Conservation (phyloP, 2,113 vertebrate genomes). For the Larimichthys crocea region DNA sequence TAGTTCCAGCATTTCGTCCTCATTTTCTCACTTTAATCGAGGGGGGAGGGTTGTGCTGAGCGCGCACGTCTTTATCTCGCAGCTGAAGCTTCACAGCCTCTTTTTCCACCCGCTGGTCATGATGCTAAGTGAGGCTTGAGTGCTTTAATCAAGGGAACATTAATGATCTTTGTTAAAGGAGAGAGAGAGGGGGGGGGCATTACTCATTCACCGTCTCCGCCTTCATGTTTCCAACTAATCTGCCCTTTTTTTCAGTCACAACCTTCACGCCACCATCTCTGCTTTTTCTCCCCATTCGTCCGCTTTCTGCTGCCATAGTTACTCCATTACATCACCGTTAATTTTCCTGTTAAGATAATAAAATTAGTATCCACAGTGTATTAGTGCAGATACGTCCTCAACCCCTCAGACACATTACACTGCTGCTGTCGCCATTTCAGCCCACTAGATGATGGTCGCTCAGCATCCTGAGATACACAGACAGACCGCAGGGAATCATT, state of each 20-base stretch:
- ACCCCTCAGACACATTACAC: slow-evolving; percentile 7
- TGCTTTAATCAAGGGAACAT: slow-evolving; percentile 27
- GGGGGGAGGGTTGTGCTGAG: slow-evolving; percentile 43
- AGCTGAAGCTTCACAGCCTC: background rate
- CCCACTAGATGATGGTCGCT: slow-evolving; percentile 27
- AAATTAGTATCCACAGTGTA: slow-evolving; percentile 25
- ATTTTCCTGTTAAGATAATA: slow-evolving; percentile 31
- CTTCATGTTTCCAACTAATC: slow-evolving; percentile 15
- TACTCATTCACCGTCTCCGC: slow-evolving; percentile 6
- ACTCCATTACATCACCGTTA: background rate
- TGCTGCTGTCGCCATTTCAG: slow-evolving; percentile 41
- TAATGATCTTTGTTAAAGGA: background rate
- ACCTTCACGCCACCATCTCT: background rate
- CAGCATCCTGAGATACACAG: slow-evolving; percentile 28
- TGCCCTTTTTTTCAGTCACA: background rate
- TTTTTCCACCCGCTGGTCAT: background rate
- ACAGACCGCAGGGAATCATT: slow-evolving; percentile 46
- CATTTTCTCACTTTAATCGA: slow-evolving; percentile 43
- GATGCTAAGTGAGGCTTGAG: slow-evolving; percentile 14
- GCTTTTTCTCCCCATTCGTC: background rate
- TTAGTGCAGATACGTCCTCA: background rate
- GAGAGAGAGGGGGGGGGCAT: background rate
- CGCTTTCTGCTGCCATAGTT: background rate
- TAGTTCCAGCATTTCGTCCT: slow-evolving; percentile 40
- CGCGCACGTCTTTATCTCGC: slow-evolving; percentile 49